phyloP scores from a whole-genome alignment of 2,888 invertebrate genomes.

The Disparrhopalites patrizii region DNA sequence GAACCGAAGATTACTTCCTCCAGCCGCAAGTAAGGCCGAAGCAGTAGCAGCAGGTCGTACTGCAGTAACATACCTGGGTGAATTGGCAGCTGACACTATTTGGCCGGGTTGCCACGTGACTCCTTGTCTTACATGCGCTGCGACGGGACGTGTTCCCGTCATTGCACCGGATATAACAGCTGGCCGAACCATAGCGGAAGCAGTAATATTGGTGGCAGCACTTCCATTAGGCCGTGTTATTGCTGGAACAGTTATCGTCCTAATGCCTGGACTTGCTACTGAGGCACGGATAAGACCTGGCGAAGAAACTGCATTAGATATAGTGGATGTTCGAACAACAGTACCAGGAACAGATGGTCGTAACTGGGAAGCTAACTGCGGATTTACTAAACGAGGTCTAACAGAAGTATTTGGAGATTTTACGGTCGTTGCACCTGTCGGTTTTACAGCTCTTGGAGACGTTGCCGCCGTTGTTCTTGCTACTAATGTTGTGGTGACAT shows the following conservation, averaged over 20 bases:
- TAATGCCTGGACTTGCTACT: conserved; percentile 11
- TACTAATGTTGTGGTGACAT: conserved; percentile 36
- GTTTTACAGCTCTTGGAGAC: not conserved
- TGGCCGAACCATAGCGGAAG: conserved; percentile 27
- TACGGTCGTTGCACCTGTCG: conserved; percentile 5
- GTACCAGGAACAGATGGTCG: conserved; percentile 19
- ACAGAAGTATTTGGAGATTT: conserved; percentile 23
- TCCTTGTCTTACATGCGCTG: conserved; percentile 32
- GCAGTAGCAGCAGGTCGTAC: conserved; percentile 33
- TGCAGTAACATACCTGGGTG: conserved; percentile 17
- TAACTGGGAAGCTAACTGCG: conserved; percentile 40
- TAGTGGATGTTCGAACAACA: not conserved
- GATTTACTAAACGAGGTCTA: conserved; percentile 30
- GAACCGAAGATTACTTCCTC: not conserved
- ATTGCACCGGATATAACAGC: conserved; percentile 16
- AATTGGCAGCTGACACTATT: conserved; percentile 1
- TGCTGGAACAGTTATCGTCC: conserved; percentile 13
- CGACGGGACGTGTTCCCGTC: conserved; percentile 36
- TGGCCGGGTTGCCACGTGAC: conserved; percentile 26
- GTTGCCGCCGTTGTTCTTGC: conserved; percentile 24
- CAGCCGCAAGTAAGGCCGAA: conserved; percentile 10
- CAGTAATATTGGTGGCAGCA: conserved; percentile 1
- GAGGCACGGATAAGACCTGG: not conserved
- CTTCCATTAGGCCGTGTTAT: conserved; percentile 1
- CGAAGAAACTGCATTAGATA: conserved; percentile 14